phyloP scores from a whole-genome alignment of 2,888 invertebrate genomes.

The Kryphioiulus occultus region DNA sequence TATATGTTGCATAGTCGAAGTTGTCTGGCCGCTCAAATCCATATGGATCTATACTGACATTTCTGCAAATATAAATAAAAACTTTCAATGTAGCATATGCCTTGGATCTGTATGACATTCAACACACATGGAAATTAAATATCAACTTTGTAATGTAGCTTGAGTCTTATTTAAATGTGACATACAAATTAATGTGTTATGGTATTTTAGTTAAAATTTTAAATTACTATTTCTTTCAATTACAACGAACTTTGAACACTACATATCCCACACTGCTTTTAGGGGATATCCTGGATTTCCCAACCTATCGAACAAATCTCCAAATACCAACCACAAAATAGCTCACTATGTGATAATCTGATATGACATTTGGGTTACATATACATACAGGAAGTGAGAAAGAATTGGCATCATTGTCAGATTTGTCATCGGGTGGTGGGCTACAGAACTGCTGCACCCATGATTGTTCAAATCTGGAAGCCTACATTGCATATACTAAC shows the following conservation, averaged over 20 bases:
- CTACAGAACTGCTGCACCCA: not conserved
- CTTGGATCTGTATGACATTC: not conserved
- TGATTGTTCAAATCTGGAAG: no score
- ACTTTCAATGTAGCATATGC: not conserved
- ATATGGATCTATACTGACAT: slow-evolving; percentile 47
- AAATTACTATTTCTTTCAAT: not conserved
- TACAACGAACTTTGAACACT: not conserved
- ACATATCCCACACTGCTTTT: not conserved
- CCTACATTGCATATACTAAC: no score
- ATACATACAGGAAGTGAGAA: not conserved
- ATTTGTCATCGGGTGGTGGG: not conserved
- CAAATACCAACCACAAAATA: not conserved
- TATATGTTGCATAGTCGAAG: slow-evolving; percentile 49
- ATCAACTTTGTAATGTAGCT: no score
- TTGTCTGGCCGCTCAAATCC: slow-evolving; percentile 50
- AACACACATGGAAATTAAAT: no score
- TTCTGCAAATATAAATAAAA: not conserved
- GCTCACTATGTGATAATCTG: no score
- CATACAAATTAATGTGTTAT: no score
- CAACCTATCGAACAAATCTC: no score
- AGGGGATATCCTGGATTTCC: not conserved
- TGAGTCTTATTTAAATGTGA: no score
- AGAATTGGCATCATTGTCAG: not conserved
- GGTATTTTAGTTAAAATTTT: no score
- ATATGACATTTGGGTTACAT: not conserved